Evolutionary conservation across 2,797 vertebrate species (phyloP), one percentile per base, ranked within the genome.

Genomic region (Okamejei kenojei): DNA sequence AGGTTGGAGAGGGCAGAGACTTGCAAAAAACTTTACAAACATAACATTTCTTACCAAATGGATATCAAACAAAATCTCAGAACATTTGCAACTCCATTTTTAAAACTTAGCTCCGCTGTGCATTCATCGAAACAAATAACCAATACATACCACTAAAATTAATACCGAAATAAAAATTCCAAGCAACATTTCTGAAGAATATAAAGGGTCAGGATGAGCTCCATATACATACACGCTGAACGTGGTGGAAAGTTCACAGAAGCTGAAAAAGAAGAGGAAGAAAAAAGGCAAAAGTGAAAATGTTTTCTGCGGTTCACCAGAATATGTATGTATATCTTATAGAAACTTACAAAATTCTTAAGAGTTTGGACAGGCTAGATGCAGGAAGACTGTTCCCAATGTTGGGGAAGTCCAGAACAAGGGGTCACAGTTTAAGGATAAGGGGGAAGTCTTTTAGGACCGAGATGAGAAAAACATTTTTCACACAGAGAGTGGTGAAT

Each of bases 161-260:
- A 92, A 19, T 73, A 76, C 4, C 0, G 17, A 29, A 92, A 93
- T 32, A 73, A 94, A 2, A 32, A 93, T 0, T 2, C 2, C 0
- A 0, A 94, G 76, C 76, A 9, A 6, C 21, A n/a, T 0, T 0
- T 38, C 82, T 0, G 21, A 1, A 0, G 0, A 13, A 4, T 54
- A 0, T 45, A 0, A 0, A 0, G 0, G 0, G 11, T 19, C 0
- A 0, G 95, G 95, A 71, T 93, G 84, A 29, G 95, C 95, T 5
- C 95, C 95, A 0, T 95, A 91, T 10, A 95, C 94, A 0, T 94
- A 95, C 73, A 96, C 17, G 80, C 94, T 95, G 94, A 96, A 95
- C 2, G 65, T 73, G 45, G 94, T 94, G 0, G 61, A 6, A 93
- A 96, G 93, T 26, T 61, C 78, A 74, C 95, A 96, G 94, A 94